A percentile compares a stretch with the other conserved stretches of the same genome.
These are phyloP conservation scores for Hoplodrina blanda DNA, from an alignment of 2,888 invertebrate species.

Conservation along the genomic window DNA sequence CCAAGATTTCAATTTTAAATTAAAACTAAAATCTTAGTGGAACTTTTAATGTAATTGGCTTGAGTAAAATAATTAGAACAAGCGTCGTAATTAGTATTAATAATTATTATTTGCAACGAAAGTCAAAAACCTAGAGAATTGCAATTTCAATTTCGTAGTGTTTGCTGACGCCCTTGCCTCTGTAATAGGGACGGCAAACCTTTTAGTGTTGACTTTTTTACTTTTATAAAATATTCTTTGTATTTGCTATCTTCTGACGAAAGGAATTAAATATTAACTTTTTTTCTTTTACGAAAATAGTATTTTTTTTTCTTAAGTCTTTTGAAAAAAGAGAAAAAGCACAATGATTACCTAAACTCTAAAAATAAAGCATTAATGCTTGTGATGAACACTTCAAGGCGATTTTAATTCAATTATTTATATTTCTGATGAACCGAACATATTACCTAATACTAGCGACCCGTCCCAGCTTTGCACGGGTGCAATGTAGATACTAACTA, in stretches of 20 bases:
- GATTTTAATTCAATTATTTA: too few species aligned
- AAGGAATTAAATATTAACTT: too few species aligned
- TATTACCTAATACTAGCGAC: too few species aligned
- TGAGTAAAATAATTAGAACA: conserved; percentile 38
- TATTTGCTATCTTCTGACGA: not conserved
- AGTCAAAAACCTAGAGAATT: conserved; percentile 37
- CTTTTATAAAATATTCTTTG: conserved; percentile 31
- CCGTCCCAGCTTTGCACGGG: too few species aligned
- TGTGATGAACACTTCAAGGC: too few species aligned
- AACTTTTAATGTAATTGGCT: conserved; percentile 13
- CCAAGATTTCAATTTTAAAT: conserved; percentile 9
- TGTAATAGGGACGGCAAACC: conserved; percentile 38
- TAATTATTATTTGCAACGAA: conserved; percentile 37
- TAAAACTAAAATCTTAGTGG: conserved; percentile 26
- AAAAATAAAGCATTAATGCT: too few species aligned
- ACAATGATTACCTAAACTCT: too few species aligned
- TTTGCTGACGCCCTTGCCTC: conserved; percentile 45
- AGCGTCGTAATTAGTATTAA: conserved; percentile 12
- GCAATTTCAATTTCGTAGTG: conserved; percentile 58
- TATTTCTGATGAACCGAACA: too few species aligned
- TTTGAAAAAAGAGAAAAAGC: too few species aligned
- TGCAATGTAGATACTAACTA: too few species aligned
- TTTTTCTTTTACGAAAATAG: too few species aligned
- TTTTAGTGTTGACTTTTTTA: conserved; percentile 27
- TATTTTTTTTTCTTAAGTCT: too few species aligned